These are phyloP conservation scores for Todus mexicanus DNA, from an alignment of 2,797 vertebrate genomes.

Conservation along the genomic window DNA sequence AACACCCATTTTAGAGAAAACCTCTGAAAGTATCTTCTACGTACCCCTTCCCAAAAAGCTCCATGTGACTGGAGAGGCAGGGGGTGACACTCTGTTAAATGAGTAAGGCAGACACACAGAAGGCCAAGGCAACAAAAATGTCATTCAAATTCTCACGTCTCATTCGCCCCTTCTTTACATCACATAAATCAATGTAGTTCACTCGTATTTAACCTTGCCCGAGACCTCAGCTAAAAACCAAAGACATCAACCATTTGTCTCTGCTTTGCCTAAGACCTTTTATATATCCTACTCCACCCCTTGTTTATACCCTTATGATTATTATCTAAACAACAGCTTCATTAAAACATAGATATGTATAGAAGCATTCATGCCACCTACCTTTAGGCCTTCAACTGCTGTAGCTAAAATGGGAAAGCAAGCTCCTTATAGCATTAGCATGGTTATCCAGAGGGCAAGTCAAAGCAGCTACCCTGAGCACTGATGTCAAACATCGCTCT, in stretches of 20 bases:
- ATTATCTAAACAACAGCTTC: slow-evolving; percentile 20
- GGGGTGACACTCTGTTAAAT: not conserved
- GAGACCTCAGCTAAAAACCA: not conserved
- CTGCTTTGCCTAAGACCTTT: not conserved
- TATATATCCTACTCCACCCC: not conserved
- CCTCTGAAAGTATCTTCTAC: not conserved
- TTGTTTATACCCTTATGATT: not conserved
- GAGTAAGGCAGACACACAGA: not conserved
- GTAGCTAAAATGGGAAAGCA: slow-evolving; percentile 40
- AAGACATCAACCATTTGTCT: not conserved
- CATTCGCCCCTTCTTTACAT: not conserved
- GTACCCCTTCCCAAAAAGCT: not conserved
- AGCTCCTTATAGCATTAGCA: slow-evolving; percentile 32
- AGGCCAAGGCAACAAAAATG: not conserved
- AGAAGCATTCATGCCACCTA: slow-evolving; percentile 25
- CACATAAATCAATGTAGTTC: not conserved
- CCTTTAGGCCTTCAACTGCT: slow-evolving; percentile 16
- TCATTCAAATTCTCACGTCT: not conserved
- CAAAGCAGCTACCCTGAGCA: not conserved
- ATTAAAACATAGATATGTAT: slow-evolving; percentile 42
- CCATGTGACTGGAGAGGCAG: not conserved
- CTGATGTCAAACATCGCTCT: not conserved
- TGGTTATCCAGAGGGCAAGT: slow-evolving; percentile 27
- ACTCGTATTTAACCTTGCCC: not conserved
- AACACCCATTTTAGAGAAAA: not conserved